These are phyloP conservation scores for Mnemiopsis leidyi DNA, from an alignment of 37 sponge, comb jelly and placozoan genomes.

Conservation along the genomic window DNA sequence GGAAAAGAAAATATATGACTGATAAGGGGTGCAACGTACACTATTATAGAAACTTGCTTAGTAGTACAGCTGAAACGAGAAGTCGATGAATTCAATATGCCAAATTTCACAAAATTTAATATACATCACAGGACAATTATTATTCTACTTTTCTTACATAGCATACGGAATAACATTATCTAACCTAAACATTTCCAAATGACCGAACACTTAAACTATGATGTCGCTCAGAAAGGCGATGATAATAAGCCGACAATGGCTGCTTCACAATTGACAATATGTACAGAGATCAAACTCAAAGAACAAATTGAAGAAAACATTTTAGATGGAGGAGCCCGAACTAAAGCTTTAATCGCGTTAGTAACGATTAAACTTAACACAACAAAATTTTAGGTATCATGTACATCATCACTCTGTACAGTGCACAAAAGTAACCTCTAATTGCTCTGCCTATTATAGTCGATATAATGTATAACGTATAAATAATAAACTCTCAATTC, in stretches of 20 bases:
- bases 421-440: not conserved
- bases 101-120: not conserved
- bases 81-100: not conserved
- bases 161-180: not conserved
- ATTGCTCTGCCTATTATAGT: slow-evolving; percentile 18
- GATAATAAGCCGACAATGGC: not conserved
- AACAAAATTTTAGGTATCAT: too few relatives aligned
- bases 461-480: slow-evolving; percentile 35
- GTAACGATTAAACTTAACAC: too few relatives aligned
- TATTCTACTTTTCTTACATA: not conserved
- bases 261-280: not conserved
- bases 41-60: not conserved
- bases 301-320: not conserved
- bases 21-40: not conserved
- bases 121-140: not conserved
- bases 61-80: not conserved
- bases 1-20: not conserved
- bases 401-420: not conserved
- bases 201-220: not conserved
- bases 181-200: not conserved
- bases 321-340: too few relatives aligned
- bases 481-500: slow-evolving; percentile 61
- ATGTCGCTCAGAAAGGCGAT: not conserved
- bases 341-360: too few relatives aligned
- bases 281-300: not conserved